Conservation (phyloP, 2,888 invertebrate species). For the Eilema sororculum region DNA sequence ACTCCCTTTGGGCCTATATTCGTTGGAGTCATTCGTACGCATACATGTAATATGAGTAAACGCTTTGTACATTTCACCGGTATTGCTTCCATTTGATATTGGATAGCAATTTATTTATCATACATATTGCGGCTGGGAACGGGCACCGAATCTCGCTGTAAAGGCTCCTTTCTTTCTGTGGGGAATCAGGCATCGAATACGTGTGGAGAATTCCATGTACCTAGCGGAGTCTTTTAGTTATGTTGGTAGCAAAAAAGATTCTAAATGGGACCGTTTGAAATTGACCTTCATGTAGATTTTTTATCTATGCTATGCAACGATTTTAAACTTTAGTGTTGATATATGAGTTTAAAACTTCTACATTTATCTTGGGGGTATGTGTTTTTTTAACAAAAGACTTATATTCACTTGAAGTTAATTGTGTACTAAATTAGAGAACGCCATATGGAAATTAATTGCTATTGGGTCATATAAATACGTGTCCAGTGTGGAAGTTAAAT, state of each 20-base stretch:
- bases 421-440: not conserved
- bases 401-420: not conserved
- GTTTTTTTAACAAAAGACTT: not conserved
- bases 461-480: not conserved
- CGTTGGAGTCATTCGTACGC: slow-evolving; percentile 63
- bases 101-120: slow-evolving; percentile 88
- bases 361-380: too few relatives aligned
- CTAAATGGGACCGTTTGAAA: slow-evolving; percentile 26
- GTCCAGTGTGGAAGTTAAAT: not conserved
- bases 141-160: slow-evolving; percentile 75
- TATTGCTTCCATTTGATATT: slow-evolving; percentile 85
- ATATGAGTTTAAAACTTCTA: too few relatives aligned
- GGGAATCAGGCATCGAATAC: slow-evolving; percentile 82
- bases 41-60: slow-evolving; percentile 77
- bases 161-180: slow-evolving; percentile 76
- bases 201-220: slow-evolving; percentile 77
- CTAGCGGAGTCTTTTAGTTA: slow-evolving; percentile 62
- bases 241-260: slow-evolving; percentile 55
- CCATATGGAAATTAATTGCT: not conserved
- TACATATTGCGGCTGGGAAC: slow-evolving; percentile 82
- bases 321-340: not conserved
- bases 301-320: not conserved
- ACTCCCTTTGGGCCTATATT: slow-evolving; percentile 40
- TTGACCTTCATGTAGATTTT: not conserved
- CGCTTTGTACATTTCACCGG: slow-evolving; percentile 83